Base-by-base conservation (phyloP, 2,797 vertebrate genomes). In the Enteromius trimaculatus region DNA sequence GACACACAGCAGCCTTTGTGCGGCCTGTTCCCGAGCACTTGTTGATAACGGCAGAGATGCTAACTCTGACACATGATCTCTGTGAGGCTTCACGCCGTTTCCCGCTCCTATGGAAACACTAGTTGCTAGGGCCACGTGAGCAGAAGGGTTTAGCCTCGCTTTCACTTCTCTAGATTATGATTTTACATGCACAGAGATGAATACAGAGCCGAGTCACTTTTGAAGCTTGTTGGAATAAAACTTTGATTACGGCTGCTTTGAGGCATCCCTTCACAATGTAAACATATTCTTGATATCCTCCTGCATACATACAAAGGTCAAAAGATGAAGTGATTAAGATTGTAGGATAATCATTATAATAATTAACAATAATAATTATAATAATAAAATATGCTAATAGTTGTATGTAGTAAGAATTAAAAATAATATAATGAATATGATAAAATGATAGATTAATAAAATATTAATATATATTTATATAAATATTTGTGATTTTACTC, bases 51-150 rank as follows among this genome's bases (percentile, higher is more conserved):
- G 44, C 37, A 29, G 23, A n/a, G 51, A 60, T 80, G 51, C 17
- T 70, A 21, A 80, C 78, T 55, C 68, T 71, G 75, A 77, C 62
- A 77, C 69, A 49, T 75, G 68, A 84, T 82, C 49, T 70, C 51
- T 2, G 16, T 9, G 31, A 39, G n/a, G 68, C 78, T 80, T 72
- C 55, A 9, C 58, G 78, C 34, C 34, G 21, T 65, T 64, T 64
- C 82, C 75, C 21, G n/a, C 75, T 79, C 42, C 79, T 82, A 84
- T 84, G 55, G 82, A 81, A 84, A 84, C 82, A 42, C 68, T 72
- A 68, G 80, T 69, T 87, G 83, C 75, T 37, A 47, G 53, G 55
- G 81, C 77, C 72, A 77, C 23, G 37, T 77, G 70, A 84, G 49
- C 34, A 80, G 62, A 49, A 14, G 17, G 69, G 19, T 76, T 80